phyloP scores from a whole-genome alignment of 1,140 invertebrate genomes.

The Riptortus pedestris region DNA sequence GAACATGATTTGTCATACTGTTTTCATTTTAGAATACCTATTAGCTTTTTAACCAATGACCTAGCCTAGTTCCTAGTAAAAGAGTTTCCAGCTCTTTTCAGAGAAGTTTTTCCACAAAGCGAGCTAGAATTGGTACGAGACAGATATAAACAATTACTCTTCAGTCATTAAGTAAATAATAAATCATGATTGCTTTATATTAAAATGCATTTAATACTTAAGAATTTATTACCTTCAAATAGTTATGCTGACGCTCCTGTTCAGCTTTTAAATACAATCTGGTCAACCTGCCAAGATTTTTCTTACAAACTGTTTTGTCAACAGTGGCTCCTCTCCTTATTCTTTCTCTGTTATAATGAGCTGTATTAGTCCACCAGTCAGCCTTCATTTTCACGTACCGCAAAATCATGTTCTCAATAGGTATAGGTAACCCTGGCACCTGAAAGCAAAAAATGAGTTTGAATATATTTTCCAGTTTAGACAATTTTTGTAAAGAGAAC shows the following conservation, averaged over 20 bases:
- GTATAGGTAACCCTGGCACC: constrained; percentile 94
- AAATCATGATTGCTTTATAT: too few relatives aligned
- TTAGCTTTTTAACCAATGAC: too few relatives aligned
- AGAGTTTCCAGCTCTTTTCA: too few relatives aligned
- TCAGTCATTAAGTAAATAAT: too few relatives aligned
- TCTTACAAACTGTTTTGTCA: constrained; percentile 99
- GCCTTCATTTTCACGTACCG: constrained; percentile 99
- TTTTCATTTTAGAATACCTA: too few relatives aligned
- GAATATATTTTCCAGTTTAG: constrained; percentile 39
- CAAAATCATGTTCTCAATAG: constrained; percentile 99
- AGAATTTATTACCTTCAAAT: constrained; percentile 82
- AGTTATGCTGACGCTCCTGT: constrained; percentile 98
- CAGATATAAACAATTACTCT: too few relatives aligned
- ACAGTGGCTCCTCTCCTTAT: constrained; percentile 88
- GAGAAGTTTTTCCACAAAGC: too few relatives aligned
- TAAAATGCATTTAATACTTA: too few relatives aligned
- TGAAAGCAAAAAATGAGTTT: constrained; percentile 33
- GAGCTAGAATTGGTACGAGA: background rate
- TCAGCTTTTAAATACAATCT: constrained; percentile 95
- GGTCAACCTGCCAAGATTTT: constrained; percentile 94
- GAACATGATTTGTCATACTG: too few relatives aligned
- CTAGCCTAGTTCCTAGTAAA: too few relatives aligned
- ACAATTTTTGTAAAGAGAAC: too few relatives aligned
- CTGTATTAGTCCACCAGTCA: constrained; percentile 99
- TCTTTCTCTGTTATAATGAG: constrained; percentile 97